Evolutionary conservation across 2,113 vertebrate species (phyloP).

Genomic region (Hemichromis elongatus): DNA sequence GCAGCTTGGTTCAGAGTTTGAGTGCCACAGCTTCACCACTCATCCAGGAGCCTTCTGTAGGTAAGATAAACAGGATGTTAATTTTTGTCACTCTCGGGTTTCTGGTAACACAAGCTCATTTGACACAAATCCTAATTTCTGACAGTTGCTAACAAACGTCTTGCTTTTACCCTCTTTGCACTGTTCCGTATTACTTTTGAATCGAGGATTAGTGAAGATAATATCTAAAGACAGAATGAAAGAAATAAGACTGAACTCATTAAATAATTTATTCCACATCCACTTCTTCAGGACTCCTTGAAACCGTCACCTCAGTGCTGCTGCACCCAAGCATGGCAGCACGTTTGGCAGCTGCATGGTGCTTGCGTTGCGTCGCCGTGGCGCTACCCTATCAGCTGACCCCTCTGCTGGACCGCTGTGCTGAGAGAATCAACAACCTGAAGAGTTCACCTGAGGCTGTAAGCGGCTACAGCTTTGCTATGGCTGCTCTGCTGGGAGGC

Average conservation of each 20-base stretch:
- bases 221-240: background rate
- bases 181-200: background rate
- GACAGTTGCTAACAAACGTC: background rate
- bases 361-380: conserved; percentile 92
- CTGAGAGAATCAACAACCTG: conserved; percentile 93
- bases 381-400: conserved; percentile 93
- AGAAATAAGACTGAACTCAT: background rate
- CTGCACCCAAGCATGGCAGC: conserved; percentile 98
- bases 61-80: conserved; percentile 58
- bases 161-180: background rate
- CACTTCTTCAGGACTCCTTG: conserved; percentile 80
- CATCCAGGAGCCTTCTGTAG: conserved; percentile 93
- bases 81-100: background rate
- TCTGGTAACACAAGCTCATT: background rate
- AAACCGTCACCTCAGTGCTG: conserved; percentile 93
- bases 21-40: conserved; percentile 94
- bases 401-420: conserved; percentile 90
- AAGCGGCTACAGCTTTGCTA: conserved; percentile 97
- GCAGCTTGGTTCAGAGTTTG: conserved; percentile 94
- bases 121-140: background rate
- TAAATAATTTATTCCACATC: background rate
- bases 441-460: conserved; percentile 97
- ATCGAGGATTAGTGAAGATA: background rate
- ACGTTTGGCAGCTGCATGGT: conserved; percentile 93
- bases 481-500: conserved; percentile 94